Percentiles rank a stretch among this genome's conserved stretches.
Conservation (phyloP, 2,888 invertebrate species). For the Cheilosia impressa region DNA sequence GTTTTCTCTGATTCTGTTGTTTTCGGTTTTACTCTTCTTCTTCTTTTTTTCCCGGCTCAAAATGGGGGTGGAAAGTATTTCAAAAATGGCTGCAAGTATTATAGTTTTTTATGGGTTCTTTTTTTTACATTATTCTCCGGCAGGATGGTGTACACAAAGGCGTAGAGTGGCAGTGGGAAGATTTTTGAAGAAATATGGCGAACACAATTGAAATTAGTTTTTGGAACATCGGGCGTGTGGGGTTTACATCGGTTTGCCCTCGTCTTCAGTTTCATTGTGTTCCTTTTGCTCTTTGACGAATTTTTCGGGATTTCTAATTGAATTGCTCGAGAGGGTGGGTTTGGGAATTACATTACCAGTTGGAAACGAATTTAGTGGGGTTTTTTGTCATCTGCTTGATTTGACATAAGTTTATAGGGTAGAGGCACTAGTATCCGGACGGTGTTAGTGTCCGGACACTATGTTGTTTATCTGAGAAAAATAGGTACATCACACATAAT, state of each 20-base stretch:
- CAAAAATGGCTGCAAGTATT: conserved; percentile 42
- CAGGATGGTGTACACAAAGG: neutral
- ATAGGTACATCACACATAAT: too few species aligned
- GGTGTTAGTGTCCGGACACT: too few species aligned
- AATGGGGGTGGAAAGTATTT: conserved; percentile 37
- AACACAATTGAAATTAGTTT: neutral
- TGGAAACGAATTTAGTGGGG: too few species aligned
- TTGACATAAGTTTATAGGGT: too few species aligned
- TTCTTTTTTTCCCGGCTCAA: neutral
- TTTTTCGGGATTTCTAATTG: conserved; percentile 2
- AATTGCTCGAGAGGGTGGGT: neutral
- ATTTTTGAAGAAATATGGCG: neutral
- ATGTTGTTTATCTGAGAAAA: too few species aligned
- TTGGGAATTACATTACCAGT: too few species aligned
- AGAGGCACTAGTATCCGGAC: too few species aligned
- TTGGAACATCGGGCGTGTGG: conserved; percentile 6
- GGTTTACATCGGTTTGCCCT: neutral
- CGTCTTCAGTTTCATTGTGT: neutral
- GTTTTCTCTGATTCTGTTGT: conserved; percentile 26
- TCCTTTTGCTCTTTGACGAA: neutral
- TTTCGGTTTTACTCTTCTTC: neutral
- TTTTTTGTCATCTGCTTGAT: too few species aligned
- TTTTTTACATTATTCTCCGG: neutral
- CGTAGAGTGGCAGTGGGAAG: neutral
- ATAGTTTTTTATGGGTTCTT: neutral